Base-by-base conservation (phyloP, 2,113 vertebrate species). In the Python bivittatus region DNA sequence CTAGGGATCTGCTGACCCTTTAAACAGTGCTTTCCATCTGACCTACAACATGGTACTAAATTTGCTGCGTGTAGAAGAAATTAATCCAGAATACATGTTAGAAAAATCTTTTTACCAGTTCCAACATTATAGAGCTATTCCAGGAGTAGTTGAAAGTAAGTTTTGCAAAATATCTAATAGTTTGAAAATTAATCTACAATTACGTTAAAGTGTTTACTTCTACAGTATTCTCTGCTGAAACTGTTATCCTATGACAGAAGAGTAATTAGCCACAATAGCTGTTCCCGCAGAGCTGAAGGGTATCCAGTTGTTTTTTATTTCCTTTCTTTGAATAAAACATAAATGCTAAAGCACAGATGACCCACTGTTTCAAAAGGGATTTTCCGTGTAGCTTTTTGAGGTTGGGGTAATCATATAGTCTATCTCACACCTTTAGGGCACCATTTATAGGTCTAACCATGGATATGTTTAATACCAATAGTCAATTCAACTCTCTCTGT, bases 11-110 rank as follows among this genome's bases (percentile, higher is more conserved):
- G 98, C 99, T 4, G 99, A 99, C 96, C 99, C 99, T 44, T 96
- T 99, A 84, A 99, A 99, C 96, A 99, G 99, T 88, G 99, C 99
- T 11, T 99, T 99, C 94, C 99, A 99, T 92, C 97, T 99, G 95
- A 99, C 99, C 0, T 99, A 99, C 96, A 99, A 99, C 97, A 99
- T 99, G 99, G 99, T 99, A 91, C 96, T 99, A 92, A 99, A 99
- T 95, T 97, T 99, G 95, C 97, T 99, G 93, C 98, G 99, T 23
- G 99, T 99, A 94, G 99, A 99, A 95, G 99, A 99, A 97, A 99
- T 99, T 96, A 99, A 99, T 96, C 99, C 99, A 0, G 99, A 99
- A 95, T 99, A 99, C 95, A 99, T 99, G 99, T 96, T 99, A 97
- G 99, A 99, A 96, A 99, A 99, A 91, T 99, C 99, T 10, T 99